Evolutionary conservation across 1,140 invertebrate species (phyloP), one percentile per base, ranked within the genome.

Genomic region (Drosophila takahashii): DNA sequence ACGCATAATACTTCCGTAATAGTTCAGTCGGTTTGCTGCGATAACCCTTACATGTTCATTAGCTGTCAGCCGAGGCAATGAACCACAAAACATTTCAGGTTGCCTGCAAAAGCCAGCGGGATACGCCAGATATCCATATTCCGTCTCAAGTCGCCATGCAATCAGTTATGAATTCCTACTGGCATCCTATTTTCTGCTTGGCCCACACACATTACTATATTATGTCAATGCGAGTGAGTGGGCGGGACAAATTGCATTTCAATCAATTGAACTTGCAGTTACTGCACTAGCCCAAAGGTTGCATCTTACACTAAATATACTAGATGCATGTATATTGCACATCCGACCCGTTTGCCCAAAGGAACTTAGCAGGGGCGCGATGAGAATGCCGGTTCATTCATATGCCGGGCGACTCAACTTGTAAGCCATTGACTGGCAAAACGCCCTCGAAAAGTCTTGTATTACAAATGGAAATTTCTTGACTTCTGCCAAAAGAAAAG

Each of bases 191-290:
- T 56, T 75, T 69, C 73, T 58, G 77, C 67, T 37, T 50, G 13
- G 47, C 47, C 47, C 47, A 50, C 47, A 50, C 72, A 60, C 72
- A 67, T 56, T 58, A 75, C 45, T 69, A 39, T 41, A 34, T 45
- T 54, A 44, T 57, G 51, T 44, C 45, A 53, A 45, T 16, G 36
- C 13, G 47, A 45, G 56, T 48, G 69, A 26, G 39, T 72, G 67
- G 53, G 54, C 45, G 61, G 48, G 18, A 58, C 77, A 83, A 87
- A 87, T 87, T 79, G 84, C 84, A 83, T 87, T 87, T 87, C 84
- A 87, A 87, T 87, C 83, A 87, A 87, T 87, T 87, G 84, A 89
- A 75, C 70, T 69, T 77, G 79, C 84, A 89, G 83, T 87, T 83
- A 89, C 78, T 86, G 81, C 81, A 81, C 81, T 86, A 64, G 58